Conservation (phyloP, 2,888 invertebrate species). For the Cheilosia vernalis region DNA sequence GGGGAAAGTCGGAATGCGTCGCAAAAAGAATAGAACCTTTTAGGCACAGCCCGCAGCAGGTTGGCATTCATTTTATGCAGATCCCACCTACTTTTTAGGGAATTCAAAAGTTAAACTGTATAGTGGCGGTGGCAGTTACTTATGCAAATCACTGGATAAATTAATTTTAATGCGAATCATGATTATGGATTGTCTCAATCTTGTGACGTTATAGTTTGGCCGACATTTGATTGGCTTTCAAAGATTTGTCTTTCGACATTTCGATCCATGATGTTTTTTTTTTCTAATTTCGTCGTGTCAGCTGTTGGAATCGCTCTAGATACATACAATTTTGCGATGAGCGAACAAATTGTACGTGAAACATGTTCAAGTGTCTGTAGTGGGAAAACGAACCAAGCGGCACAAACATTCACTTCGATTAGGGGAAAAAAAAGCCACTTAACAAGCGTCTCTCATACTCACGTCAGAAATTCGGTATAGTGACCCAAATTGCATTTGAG, state of each 20-base stretch:
- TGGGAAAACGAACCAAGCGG: no score
- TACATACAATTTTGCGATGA: no score
- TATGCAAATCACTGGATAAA: constrained; percentile 8
- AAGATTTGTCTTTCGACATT: constrained; percentile 35
- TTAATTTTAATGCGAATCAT: constrained; percentile 18
- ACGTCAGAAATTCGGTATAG: no score
- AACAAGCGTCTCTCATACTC: no score
- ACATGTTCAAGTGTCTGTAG: neutral
- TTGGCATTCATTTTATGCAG: neutral
- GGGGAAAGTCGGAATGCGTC: constrained; percentile 36
- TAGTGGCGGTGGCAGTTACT: neutral
- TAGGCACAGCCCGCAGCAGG: neutral
- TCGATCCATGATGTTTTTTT: neutral
- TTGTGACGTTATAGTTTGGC: constrained; percentile 6
- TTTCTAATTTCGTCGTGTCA: no score
- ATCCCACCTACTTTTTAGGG: neutral
- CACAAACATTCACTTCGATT: no score
- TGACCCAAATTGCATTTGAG: no score
- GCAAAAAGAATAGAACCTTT: constrained; percentile 1
- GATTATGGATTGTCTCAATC: constrained; percentile 22
- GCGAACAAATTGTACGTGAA: no score
- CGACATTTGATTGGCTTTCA: constrained; percentile 14
- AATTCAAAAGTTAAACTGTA: neutral
- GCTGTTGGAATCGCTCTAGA: no score
- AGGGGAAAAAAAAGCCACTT: no score